Base-by-base conservation (phyloP, 2,113 vertebrate genomes). In the Murina feae region DNA sequence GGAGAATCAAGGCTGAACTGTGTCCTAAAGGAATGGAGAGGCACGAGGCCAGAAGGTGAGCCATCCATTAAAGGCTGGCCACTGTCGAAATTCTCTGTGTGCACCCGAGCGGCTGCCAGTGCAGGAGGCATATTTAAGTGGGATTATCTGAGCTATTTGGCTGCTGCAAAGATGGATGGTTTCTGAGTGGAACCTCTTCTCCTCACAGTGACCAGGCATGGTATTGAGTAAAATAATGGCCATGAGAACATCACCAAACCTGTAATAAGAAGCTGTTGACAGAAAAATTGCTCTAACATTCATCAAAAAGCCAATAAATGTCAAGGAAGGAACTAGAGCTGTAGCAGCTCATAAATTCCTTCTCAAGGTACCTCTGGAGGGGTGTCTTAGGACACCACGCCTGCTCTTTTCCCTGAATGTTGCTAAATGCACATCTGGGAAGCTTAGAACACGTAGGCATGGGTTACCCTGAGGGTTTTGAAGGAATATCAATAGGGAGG, bases 251-350 rank as follows among this genome's bases (percentile, higher is more conserved):
- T 93, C 93, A 75, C 90, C 87, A 92, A 96, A 95, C 81, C 97
- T 82, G 95, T 97, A 97, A 98, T 97, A 97, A 97, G 97, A 97
- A 96, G 90, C 82, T 95, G 95, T 97, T 98, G 98, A 97, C 97
- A 98, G 97, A 94, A 97, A 97, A 98, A 97, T 98, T 89, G 95
- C 90, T 95, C 94, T 93, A 90, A 39, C 97, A 97, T 98, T 98
- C 93, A 98, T 98, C 98, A 98, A 96, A 97, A 98, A 91, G 87
- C 95, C 98, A 98, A 93, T 98, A 98, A 98, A 97, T 92, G 97
- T 98, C 98, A 97, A 94, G 79, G 71, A 89, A 71, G 84, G 90
- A 92, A 78, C 96, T 92, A 60, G 96, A 97, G 95, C 96, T 81
- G 78, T 66, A 85, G 95, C 71, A 58, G 95, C 94, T 98, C 94